Conservation (phyloP, 2,797 vertebrate genomes). For the Synaphobranchus kaupii region DNA sequence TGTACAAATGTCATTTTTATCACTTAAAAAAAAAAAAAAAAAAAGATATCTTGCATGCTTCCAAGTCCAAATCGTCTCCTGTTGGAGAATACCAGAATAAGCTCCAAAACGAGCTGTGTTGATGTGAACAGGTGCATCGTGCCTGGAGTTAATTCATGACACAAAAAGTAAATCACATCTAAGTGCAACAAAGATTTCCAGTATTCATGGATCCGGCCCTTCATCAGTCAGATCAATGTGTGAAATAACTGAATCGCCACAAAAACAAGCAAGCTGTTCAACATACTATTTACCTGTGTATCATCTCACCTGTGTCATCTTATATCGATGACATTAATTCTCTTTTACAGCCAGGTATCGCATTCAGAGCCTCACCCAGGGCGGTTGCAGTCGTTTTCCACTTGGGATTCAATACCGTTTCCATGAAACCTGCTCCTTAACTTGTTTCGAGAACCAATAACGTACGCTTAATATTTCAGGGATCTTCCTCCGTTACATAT, state of each 20-base stretch:
- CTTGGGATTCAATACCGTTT: not conserved
- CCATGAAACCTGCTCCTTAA: not conserved
- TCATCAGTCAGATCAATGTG: not conserved
- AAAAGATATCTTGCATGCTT: not conserved
- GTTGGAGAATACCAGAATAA: not conserved
- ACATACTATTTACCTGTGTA: too few species aligned
- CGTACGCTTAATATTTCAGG: not conserved
- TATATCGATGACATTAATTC: too few species aligned
- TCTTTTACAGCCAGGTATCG: too few species aligned
- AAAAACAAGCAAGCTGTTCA: not conserved
- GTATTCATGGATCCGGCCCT: not conserved
- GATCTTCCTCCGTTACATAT: not conserved
- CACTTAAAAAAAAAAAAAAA: not conserved
- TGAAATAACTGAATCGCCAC: not conserved
- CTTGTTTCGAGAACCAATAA: not conserved
- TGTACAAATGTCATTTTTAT: constrained; percentile 8
- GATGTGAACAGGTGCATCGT: not conserved
- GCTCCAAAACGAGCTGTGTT: not conserved
- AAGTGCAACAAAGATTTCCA: not conserved
- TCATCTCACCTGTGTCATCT: too few species aligned
- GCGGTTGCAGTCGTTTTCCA: not conserved
- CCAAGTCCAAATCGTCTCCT: not conserved
- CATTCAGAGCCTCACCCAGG: not conserved
- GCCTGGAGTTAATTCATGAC: not conserved
- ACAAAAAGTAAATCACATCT: not conserved